phyloP scores from a whole-genome alignment of 2,113 vertebrate species.

The Clupea harengus region DNA sequence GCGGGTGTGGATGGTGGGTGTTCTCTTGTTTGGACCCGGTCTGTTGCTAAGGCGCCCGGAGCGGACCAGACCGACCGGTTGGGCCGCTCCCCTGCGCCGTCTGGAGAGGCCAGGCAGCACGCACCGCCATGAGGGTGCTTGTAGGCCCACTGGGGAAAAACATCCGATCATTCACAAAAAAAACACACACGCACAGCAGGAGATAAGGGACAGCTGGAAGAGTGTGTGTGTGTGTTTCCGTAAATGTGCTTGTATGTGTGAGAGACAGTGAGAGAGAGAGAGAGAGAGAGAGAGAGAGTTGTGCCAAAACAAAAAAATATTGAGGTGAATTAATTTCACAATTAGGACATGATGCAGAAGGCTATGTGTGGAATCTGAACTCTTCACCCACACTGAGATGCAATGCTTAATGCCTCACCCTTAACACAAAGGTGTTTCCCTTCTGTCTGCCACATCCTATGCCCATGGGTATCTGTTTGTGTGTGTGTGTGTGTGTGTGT shows the following conservation, averaged over 20 bases:
- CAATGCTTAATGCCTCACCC: not conserved
- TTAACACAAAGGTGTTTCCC: conserved; percentile 1
- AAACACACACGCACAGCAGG: conserved; percentile 49
- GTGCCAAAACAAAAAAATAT: not conserved
- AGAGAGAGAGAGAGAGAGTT: not conserved
- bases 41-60: conserved; percentile 55
- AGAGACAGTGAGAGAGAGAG: conserved; percentile 21
- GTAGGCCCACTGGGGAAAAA: conserved; percentile 54
- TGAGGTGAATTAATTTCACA: conserved; percentile 25
- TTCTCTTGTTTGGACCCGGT: conserved; percentile 63
- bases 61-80: conserved; percentile 64
- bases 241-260: not conserved
- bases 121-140: conserved; percentile 46
- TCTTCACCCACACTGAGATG: not conserved
- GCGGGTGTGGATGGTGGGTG: conserved; percentile 49
- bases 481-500: not conserved
- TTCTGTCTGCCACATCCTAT: conserved; percentile 25
- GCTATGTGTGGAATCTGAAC: not conserved
- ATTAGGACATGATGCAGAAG: conserved; percentile 5
- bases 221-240: conserved; percentile 30
- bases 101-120: conserved; percentile 29
- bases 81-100: conserved; percentile 36
- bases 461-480: conserved; percentile 26
- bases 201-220: conserved; percentile 57
- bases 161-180: conserved; percentile 73